Evolutionary conservation across 2,888 invertebrate genomes (phyloP).

Genomic region (Celastrina argiolus): DNA sequence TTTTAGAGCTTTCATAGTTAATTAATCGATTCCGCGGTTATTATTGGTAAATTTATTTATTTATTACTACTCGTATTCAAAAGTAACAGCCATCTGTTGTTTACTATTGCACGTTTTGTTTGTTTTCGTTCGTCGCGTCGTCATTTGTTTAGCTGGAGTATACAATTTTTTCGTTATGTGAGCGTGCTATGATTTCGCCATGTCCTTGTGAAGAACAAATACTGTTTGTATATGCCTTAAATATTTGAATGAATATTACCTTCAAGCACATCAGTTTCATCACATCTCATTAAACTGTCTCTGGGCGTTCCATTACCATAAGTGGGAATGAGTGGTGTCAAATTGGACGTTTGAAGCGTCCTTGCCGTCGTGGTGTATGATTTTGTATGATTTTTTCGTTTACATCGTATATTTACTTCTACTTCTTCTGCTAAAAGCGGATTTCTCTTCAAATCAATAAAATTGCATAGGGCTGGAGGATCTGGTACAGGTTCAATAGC

Average conservation of each 20-base stretch:
- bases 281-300: constrained; percentile 59
- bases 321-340: constrained; percentile 68
- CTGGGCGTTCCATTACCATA: constrained; percentile 70
- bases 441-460: not conserved
- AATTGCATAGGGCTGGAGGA: not conserved
- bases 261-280: constrained; percentile 60
- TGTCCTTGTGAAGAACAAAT: constrained; percentile 8
- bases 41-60: not conserved
- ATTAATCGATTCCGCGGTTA: not conserved
- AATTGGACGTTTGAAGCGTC: constrained; percentile 58
- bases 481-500: not conserved
- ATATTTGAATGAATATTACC: constrained; percentile 60
- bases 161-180: not conserved
- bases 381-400: not conserved
- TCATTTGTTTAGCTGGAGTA: not conserved
- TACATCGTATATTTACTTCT: not conserved
- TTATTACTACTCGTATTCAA: not conserved
- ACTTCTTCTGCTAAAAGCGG: not conserved
- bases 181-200: not conserved
- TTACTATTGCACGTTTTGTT: not conserved
- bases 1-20: not conserved
- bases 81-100: not conserved
- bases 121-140: not conserved
- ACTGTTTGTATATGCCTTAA: constrained; percentile 23
- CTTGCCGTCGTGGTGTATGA: constrained; percentile 41